phyloP scores from a whole-genome alignment of 2,797 vertebrate genomes.

The Esox lucius region DNA sequence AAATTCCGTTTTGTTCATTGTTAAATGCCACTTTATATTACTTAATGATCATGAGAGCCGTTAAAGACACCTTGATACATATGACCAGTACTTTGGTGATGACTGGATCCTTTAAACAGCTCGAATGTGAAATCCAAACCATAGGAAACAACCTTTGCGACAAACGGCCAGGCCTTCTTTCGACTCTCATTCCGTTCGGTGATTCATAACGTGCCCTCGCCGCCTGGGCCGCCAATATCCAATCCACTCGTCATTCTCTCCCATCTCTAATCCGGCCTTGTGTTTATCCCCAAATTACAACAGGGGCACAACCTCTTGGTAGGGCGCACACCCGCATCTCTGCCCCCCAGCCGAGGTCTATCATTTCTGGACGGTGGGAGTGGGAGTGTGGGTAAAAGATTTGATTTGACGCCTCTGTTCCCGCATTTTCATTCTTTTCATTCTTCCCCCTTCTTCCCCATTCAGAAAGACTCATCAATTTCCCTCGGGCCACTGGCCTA shows the following conservation, averaged over 20 bases:
- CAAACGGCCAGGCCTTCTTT: background rate
- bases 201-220: background rate
- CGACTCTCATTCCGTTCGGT: background rate
- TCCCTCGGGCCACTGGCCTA: conserved; percentile 16
- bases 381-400: conserved; percentile 20
- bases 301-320: background rate
- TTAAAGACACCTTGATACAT: background rate
- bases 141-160: background rate
- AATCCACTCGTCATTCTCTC: background rate
- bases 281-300: conserved; percentile 7
- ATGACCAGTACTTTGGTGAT: background rate
- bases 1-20: background rate
- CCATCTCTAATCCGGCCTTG: background rate
- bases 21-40: background rate
- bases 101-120: background rate
- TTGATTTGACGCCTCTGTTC: conserved; percentile 30
- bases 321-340: conserved; percentile 9
- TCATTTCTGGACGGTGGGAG: conserved; percentile 10
- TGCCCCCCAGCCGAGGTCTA: background rate
- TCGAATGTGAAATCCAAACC: background rate
- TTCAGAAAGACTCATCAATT: conserved; percentile 24
- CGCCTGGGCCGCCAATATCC: background rate
- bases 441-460: conserved; percentile 22
- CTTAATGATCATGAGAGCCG: background rate
- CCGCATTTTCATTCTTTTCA: conserved; percentile 2